These are phyloP conservation scores for Nemotelus pantherinus DNA, from an alignment of 2,888 invertebrate genomes.

Conservation along the genomic window DNA sequence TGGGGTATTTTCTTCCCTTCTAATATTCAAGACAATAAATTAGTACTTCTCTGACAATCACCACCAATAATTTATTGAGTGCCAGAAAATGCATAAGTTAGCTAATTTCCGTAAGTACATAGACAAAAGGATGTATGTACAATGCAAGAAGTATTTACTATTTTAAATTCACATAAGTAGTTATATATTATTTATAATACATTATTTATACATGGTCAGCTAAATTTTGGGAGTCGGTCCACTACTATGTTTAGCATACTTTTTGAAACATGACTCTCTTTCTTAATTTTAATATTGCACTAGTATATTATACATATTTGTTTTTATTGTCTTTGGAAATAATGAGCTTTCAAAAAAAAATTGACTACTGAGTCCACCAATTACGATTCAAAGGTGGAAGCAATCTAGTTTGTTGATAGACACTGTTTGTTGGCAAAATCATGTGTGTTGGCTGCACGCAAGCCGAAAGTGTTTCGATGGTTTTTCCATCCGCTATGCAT, in stretches of 20 bases:
- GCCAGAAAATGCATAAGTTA: no score
- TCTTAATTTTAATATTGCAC: constrained; percentile 44
- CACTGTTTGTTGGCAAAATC: constrained; percentile 65
- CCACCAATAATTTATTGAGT: no score
- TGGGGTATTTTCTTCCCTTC: no score
- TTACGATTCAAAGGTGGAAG: constrained; percentile 56
- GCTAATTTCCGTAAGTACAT: no score
- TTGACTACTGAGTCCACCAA: constrained; percentile 63
- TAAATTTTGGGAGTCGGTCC: no score
- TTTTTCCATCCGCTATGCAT: constrained; percentile 72
- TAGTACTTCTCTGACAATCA: no score
- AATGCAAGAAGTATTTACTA: no score
- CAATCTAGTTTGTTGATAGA: constrained; percentile 61
- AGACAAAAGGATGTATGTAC: no score
- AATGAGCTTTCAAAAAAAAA: neutral
- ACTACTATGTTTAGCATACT: neutral
- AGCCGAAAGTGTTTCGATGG: constrained; percentile 66
- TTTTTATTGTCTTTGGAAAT: constrained; percentile 44
- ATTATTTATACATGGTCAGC: no score
- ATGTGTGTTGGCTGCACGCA: constrained; percentile 64
- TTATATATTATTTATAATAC: no score
- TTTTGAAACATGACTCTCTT: neutral
- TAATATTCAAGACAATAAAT: no score
- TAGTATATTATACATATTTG: constrained; percentile 38
- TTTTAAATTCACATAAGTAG: no score